Evolutionary conservation across 2,888 invertebrate species (phyloP).

Genomic region (Macrosiphum euphorbiae): DNA sequence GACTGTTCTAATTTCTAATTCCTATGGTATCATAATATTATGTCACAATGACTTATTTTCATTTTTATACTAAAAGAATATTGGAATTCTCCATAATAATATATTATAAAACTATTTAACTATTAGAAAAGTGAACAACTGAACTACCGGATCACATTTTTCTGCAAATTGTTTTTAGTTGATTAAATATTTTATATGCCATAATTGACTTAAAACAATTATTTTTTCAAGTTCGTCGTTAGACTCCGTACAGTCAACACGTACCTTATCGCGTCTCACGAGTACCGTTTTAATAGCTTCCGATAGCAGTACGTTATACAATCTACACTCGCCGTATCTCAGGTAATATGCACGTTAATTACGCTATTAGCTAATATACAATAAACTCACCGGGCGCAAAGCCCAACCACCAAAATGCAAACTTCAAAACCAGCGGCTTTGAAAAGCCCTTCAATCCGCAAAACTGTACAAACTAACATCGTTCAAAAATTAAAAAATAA

Average conservation of each 20-base stretch:
- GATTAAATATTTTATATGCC: too few species aligned
- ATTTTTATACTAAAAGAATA: not conserved
- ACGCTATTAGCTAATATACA: not conserved
- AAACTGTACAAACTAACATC: not conserved
- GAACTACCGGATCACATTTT: too few species aligned
- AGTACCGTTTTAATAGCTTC: not conserved
- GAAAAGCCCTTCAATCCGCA: not conserved
- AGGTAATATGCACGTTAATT: not conserved
- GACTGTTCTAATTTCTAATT: not conserved
- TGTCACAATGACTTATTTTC: not conserved
- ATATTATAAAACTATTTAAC: too few species aligned
- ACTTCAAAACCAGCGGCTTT: not conserved
- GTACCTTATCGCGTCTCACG: constrained; percentile 13
- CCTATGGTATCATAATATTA: not conserved
- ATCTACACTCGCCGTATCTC: not conserved
- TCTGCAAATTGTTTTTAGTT: too few species aligned
- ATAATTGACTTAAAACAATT: too few species aligned
- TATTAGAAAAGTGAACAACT: too few species aligned
- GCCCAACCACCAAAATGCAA: not conserved
- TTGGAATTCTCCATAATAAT: not conserved
- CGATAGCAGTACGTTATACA: not conserved
- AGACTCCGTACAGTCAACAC: not conserved
- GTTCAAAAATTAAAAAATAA: not conserved
- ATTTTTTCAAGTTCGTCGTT: not conserved
- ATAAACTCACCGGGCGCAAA: not conserved